phyloP scores from a whole-genome alignment of 2,888 invertebrate species.

The Epinotia bilunana region DNA sequence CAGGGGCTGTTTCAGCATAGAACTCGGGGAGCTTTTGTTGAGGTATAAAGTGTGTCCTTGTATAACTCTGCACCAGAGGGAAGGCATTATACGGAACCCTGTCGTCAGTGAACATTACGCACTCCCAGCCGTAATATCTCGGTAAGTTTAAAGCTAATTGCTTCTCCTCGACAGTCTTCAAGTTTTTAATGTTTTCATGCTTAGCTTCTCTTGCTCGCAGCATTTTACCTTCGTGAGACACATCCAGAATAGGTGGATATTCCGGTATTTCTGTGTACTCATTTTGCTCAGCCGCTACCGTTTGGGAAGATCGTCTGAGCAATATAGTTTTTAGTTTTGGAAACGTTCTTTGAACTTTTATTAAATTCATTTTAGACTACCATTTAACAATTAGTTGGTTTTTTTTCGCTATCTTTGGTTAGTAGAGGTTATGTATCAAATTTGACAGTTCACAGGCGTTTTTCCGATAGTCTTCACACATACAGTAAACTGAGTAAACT shows the following conservation, averaged over 20 bases:
- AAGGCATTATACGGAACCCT: slow-evolving; percentile 87
- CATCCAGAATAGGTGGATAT: slow-evolving; percentile 87
- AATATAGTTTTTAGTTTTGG: slow-evolving; percentile 64
- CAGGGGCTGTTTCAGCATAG: slow-evolving; percentile 79
- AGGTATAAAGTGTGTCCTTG: slow-evolving; percentile 89
- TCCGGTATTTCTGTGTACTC: slow-evolving; percentile 75
- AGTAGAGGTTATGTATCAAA: slow-evolving; percentile 6
- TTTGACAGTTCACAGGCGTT: slow-evolving; percentile 22
- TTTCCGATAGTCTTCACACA: neutral
- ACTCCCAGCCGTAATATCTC: slow-evolving; percentile 90
- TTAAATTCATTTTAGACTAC: slow-evolving; percentile 65
- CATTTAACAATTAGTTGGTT: slow-evolving; percentile 15
- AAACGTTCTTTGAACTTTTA: slow-evolving; percentile 65
- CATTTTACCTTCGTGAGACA: slow-evolving; percentile 77
- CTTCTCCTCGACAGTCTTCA: slow-evolving; percentile 93
- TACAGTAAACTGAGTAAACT: too few species aligned
- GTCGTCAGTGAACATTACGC: slow-evolving; percentile 85
- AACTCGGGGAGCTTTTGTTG: slow-evolving; percentile 84
- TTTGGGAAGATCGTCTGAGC: slow-evolving; percentile 62
- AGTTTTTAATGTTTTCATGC: slow-evolving; percentile 85
- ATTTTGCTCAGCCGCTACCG: slow-evolving; percentile 64
- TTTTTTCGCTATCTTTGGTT: slow-evolving; percentile 1
- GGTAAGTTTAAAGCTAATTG: slow-evolving; percentile 93
- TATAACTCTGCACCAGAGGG: slow-evolving; percentile 89
- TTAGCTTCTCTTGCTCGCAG: slow-evolving; percentile 74